Percentiles rank a stretch among this genome's conserved stretches.
phyloP scores from a whole-genome alignment of 2,797 vertebrate species.

The Alosa sapidissima region DNA sequence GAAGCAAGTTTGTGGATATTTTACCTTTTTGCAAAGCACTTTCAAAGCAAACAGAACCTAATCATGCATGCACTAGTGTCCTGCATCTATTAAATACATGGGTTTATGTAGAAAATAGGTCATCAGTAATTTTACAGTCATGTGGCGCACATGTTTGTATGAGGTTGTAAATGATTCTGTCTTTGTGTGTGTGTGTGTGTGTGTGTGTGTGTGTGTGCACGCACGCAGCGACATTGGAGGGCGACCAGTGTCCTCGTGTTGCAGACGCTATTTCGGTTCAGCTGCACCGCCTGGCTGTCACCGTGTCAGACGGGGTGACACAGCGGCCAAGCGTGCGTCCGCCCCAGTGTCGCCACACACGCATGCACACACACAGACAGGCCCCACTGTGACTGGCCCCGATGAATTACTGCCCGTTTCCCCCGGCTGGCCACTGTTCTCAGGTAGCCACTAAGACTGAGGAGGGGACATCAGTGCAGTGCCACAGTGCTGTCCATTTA shows the following conservation, averaged over 20 bases:
- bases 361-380: constrained; percentile 6
- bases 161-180: background rate
- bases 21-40: background rate
- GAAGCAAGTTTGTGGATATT: background rate
- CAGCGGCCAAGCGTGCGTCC: constrained; percentile 44
- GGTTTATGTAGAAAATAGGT: background rate
- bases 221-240: background rate
- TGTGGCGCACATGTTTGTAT: background rate
- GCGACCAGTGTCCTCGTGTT: constrained; percentile 41
- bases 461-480: constrained; percentile 4
- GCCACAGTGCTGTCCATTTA: background rate
- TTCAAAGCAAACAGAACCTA: background rate
- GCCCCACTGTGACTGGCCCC: constrained; percentile 12
- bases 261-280: constrained; percentile 34
- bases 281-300: constrained; percentile 42
- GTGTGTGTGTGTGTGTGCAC: background rate
- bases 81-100: background rate
- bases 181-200: constrained; percentile 45
- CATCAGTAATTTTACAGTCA: background rate
- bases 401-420: constrained; percentile 15
- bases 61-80: background rate
- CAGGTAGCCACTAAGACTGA: constrained; percentile 7
- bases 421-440: background rate
- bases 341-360: constrained; percentile 49
- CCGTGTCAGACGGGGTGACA: constrained; percentile 50